These are phyloP conservation scores for Tauraco erythrolophus DNA, from an alignment of 2,113 vertebrate genomes.

Conservation along the genomic window DNA sequence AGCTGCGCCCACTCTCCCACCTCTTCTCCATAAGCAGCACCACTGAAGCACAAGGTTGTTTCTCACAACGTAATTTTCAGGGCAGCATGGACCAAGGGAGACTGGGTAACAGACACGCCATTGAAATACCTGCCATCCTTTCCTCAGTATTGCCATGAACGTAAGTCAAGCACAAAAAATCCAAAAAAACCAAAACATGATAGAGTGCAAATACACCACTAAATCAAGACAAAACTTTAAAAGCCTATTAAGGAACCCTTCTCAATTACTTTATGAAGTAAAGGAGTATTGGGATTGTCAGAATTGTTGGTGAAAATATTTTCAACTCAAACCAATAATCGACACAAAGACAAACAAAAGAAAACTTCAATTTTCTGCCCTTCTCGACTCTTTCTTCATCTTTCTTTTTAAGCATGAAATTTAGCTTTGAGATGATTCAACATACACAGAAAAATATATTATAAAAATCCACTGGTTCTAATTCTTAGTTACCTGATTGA, in stretches of 20 bases:
- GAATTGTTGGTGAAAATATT: neutral
- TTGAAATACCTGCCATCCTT: neutral
- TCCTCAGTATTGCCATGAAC: neutral
- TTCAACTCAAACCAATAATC: neutral
- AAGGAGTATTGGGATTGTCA: neutral
- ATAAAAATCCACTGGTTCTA: neutral
- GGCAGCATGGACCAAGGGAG: neutral
- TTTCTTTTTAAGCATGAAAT: neutral
- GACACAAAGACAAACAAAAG: neutral
- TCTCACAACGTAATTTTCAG: neutral
- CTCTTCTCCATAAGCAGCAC: neutral
- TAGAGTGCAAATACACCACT: neutral
- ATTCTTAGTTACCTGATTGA: neutral
- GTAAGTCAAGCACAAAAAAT: neutral
- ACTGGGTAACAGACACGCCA: neutral
- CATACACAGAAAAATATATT: neutral
- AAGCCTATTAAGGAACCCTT: neutral
- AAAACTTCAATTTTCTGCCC: neutral
- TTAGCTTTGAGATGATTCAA: neutral
- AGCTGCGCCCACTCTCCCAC: neutral
- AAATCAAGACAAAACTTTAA: neutral
- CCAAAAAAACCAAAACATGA: rapidly evolving
- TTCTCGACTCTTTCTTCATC: neutral
- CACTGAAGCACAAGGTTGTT: neutral
- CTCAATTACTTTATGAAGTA: neutral